Percentiles rank a stretch among this genome's conserved stretches.
Conservation (phyloP, 2,113 vertebrate genomes). For the Probosciger aterrimus region DNA sequence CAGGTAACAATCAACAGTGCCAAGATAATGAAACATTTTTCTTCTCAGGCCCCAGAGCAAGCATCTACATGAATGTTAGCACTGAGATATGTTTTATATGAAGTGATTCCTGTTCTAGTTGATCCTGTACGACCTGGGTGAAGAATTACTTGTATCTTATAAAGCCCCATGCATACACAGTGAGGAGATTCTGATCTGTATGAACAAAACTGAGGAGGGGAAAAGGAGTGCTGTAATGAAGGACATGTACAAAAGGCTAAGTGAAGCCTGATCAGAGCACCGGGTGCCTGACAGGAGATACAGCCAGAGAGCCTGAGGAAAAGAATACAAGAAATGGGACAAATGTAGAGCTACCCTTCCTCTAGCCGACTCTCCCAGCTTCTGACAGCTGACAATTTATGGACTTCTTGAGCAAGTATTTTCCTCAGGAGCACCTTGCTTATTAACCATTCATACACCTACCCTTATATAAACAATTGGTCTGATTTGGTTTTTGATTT, state of each 20-base stretch:
- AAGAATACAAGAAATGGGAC: neutral
- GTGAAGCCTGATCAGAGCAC: neutral
- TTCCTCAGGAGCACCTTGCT: neutral
- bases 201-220: neutral
- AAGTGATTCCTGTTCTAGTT: neutral
- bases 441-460: neutral
- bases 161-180: fast-evolving
- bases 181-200: neutral
- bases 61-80: neutral
- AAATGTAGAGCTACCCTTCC: neutral
- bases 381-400: neutral
- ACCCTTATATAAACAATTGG: neutral
- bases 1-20: fast-evolving
- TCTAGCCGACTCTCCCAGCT: neutral
- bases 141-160: neutral
- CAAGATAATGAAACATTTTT: neutral
- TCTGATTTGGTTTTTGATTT: neutral
- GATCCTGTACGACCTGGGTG: neutral
- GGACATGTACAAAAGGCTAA: neutral
- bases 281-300: neutral
- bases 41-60: neutral
- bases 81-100: neutral
- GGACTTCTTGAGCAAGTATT: neutral
- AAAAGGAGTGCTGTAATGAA: neutral
- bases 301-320: neutral